Evolutionary conservation across 64 coral and sea anemone species (phyloP), one percentile per base, ranked within the genome.

Genomic region (Montipora capricornis): DNA sequence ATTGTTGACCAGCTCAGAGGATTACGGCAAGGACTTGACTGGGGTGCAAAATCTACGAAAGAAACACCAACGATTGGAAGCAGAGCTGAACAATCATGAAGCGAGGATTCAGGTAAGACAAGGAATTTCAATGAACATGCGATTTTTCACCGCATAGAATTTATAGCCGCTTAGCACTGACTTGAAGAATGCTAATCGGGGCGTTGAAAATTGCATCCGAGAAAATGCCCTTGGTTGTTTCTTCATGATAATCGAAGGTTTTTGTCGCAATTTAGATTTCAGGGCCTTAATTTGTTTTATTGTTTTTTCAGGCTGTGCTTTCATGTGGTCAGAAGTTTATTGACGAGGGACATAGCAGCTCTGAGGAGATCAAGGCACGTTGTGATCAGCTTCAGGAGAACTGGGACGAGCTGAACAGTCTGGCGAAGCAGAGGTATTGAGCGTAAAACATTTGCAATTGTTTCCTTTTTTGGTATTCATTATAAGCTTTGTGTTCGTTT

Each of bases 11-110:
- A 99, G 98, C 74, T 99, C 98, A 49, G 98, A 99, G 69, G 98
- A 99, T 82, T 99, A 99, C 74, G 98, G 95, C 16, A 99, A 99
- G 37, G 98, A 99, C 91, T 87, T 99, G 73, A 99, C 94, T 87
- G 98, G 98, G 45, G 98, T 99, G 51, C 94, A 99, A 59, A 99
- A 99, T 77, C 71, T 99, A 44, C 95, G 98, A 13, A 96, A 96
- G 85, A 99, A 99, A 73, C 98, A 99, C 44, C 98, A 96, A 15
- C 95, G 98, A 17, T 81, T 99, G 8, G 98, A 99, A 89, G 98
- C 98, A 44, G 98, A 99, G 76, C 77, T 99, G 11, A 90, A 96
- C 68, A 99, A 91, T 58, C 98, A 99, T 20, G 94, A 99, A 50
- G 79, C 98, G 0, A 92, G 95, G 79, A 90, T 99, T 47, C 82